Conservation (phyloP, 2,113 vertebrate genomes). For the Amazona guildingii region DNA sequence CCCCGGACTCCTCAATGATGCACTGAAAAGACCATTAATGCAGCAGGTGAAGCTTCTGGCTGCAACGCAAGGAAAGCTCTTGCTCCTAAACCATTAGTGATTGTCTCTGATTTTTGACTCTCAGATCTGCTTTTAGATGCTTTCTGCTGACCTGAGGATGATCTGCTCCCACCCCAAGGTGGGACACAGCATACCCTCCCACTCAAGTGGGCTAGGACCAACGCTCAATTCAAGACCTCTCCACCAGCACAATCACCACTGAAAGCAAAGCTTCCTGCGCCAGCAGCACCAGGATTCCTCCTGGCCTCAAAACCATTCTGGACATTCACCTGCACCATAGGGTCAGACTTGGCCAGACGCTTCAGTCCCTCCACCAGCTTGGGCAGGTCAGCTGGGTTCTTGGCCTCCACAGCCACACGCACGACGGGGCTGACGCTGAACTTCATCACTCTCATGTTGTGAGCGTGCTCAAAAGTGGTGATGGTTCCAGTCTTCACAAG, state of each 20-base stretch:
- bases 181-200: neutral
- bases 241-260: neutral
- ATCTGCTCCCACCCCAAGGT: neutral
- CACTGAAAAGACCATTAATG: slow-evolving; percentile 68
- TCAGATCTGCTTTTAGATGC: fast-evolving
- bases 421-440: slow-evolving; percentile 96
- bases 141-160: neutral
- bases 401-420: slow-evolving; percentile 92
- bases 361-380: slow-evolving; percentile 96
- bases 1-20: slow-evolving; percentile 95
- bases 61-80: fast-evolving
- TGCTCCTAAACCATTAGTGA: fast-evolving
- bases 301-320: fast-evolving
- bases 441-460: slow-evolving; percentile 98
- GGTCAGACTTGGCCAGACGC: slow-evolving; percentile 92
- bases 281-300: neutral
- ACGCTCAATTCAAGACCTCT: fast-evolving
- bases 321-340: slow-evolving; percentile 88
- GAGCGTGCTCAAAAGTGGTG: slow-evolving; percentile 90
- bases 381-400: slow-evolving; percentile 91
- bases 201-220: neutral
- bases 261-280: neutral
- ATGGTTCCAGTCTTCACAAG: slow-evolving; percentile 96
- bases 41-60: neutral
- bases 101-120: fast-evolving